phyloP scores from a whole-genome alignment of 2,888 invertebrate genomes.

The Dione juno region DNA sequence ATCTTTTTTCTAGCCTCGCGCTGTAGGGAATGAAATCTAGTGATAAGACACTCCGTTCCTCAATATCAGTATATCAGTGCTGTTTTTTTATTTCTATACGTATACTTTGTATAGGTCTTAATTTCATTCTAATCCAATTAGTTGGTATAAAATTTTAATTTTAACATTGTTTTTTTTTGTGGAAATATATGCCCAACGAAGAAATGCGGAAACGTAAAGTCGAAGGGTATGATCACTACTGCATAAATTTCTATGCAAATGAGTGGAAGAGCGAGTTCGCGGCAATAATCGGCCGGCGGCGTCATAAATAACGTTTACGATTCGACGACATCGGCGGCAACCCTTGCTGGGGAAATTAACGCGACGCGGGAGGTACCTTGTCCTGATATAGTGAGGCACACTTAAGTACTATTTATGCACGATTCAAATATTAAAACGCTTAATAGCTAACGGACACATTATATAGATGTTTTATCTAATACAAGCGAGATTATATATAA shows the following conservation, averaged over 20 bases:
- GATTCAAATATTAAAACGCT: constrained; percentile 32
- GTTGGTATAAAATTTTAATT: not conserved
- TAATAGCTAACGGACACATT: constrained; percentile 21
- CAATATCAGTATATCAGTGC: no score
- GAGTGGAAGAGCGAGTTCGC: constrained; percentile 65
- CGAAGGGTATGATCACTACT: constrained; percentile 60
- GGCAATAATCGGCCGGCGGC: constrained; percentile 69
- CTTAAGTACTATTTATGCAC: constrained; percentile 29
- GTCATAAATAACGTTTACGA: constrained; percentile 77
- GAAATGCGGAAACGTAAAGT: constrained; percentile 52
- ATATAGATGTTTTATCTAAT: constrained; percentile 11
- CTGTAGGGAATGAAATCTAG: no score
- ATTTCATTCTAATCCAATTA: not conserved
- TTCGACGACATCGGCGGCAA: constrained; percentile 62
- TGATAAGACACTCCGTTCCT: no score
- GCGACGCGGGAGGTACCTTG: constrained; percentile 64
- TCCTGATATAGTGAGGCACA: constrained; percentile 34
- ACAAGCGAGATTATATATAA: not conserved
- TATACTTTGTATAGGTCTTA: no score
- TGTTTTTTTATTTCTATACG: no score
- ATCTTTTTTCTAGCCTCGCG: no score
- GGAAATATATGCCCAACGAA: constrained; percentile 30
- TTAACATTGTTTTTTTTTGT: constrained; percentile 21
- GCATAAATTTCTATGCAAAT: constrained; percentile 80
- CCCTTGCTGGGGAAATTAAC: constrained; percentile 62